Percentiles rank a stretch among this genome's conserved stretches.
Conservation (phyloP, 2,113 vertebrate species). For the Ascaphus truei region DNA sequence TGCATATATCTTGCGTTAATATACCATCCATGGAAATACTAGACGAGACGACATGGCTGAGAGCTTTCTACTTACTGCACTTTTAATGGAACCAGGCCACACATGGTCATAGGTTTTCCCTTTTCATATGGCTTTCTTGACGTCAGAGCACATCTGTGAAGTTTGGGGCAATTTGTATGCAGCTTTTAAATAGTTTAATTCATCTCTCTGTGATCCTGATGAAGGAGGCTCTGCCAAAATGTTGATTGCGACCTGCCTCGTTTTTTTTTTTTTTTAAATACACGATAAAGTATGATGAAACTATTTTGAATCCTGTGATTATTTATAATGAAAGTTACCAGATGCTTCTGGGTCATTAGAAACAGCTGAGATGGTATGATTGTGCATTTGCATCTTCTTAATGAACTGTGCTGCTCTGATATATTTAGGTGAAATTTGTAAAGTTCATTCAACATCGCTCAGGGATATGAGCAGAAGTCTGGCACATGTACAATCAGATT, state of each 20-base stretch:
- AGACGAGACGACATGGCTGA: no score
- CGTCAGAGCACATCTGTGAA: no score
- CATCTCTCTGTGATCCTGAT: neutral
- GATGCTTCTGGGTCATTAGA: slow-evolving; percentile 28
- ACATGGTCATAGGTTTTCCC: no score
- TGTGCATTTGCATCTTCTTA: slow-evolving; percentile 13
- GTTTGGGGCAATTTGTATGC: no score
- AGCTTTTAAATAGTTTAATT: no score
- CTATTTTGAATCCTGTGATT: slow-evolving; percentile 15
- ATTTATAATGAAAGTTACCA: slow-evolving; percentile 33
- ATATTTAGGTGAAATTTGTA: slow-evolving; percentile 5
- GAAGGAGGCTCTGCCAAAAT: neutral
- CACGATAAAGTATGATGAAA: neutral
- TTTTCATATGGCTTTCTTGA: no score
- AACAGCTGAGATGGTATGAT: slow-evolving; percentile 20
- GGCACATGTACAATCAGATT: neutral
- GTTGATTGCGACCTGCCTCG: neutral
- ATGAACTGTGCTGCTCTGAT: neutral
- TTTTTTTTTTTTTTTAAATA: neutral
- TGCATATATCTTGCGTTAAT: no score
- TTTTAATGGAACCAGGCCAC: no score
- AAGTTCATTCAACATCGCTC: slow-evolving; percentile 1
- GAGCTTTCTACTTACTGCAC: no score
- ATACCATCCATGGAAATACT: no score
- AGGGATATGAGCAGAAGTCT: neutral